Conservation (phyloP, 1,140 invertebrate genomes). For the Drosophila biarmipes region DNA sequence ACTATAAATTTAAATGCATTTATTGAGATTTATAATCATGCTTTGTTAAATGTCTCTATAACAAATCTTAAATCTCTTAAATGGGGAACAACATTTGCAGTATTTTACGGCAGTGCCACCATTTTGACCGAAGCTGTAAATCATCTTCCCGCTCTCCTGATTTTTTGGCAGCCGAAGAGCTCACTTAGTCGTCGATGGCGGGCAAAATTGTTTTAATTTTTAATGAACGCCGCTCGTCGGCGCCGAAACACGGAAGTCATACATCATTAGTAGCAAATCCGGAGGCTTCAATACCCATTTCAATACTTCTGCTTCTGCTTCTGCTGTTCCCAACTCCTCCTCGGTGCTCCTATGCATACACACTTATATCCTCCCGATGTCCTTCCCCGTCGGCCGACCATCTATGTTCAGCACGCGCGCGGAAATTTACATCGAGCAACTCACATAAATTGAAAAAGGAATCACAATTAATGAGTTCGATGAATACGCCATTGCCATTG, state of each 20-base stretch:
- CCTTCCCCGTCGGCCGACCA: conserved; percentile 2
- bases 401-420: conserved; percentile 35
- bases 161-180: conserved; percentile 19
- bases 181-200: conserved; percentile 24
- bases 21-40: no score
- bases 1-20: no score
- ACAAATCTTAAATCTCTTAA: neutral
- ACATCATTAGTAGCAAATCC: conserved; percentile 82
- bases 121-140: conserved; percentile 6
- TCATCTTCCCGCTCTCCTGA: conserved; percentile 6
- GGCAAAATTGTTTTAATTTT: conserved; percentile 70
- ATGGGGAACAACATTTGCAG: neutral
- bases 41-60: neutral
- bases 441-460: conserved; percentile 78
- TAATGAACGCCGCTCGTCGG: conserved; percentile 63
- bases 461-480: conserved; percentile 83
- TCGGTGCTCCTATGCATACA: neutral
- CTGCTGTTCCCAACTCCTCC: neutral
- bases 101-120: neutral
- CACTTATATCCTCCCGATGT: conserved; percentile 4
- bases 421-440: conserved; percentile 60
- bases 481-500: conserved; percentile 67
- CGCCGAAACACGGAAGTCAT: conserved; percentile 66
- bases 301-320: conserved; percentile 29
- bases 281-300: conserved; percentile 65